Percentiles rank a stretch among this genome's conserved stretches.
phyloP scores from a whole-genome alignment of 2,797 vertebrate genomes.

The Serranus cabrilla region DNA sequence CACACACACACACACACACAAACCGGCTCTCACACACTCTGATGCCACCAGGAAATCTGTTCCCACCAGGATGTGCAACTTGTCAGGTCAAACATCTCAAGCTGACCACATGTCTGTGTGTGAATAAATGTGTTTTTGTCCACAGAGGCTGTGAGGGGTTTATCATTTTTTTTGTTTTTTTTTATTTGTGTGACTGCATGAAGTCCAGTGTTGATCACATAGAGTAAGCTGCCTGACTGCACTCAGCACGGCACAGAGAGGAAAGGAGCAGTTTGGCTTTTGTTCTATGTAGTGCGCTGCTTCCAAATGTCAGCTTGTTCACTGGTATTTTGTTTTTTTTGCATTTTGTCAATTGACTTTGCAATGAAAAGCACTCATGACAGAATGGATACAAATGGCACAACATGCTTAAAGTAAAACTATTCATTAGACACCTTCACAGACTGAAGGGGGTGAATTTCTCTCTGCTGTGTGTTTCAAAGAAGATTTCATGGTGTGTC shows the following conservation, averaged over 20 bases:
- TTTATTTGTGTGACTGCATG: slow-evolving; percentile 35
- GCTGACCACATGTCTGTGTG: slow-evolving; percentile 37
- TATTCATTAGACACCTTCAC: slow-evolving; percentile 23
- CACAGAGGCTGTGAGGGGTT: slow-evolving; percentile 20
- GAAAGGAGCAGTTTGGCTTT: slow-evolving; percentile 41
- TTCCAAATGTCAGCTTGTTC: slow-evolving; percentile 71
- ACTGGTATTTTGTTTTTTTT: slow-evolving; percentile 62
- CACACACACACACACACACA: slow-evolving; percentile 44
- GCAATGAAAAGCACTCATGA: slow-evolving; percentile 24
- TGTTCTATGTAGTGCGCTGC: slow-evolving; percentile 29
- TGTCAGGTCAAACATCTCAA: slow-evolving; percentile 64
- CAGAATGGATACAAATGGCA: slow-evolving; percentile 44
- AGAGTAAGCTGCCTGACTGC: slow-evolving; percentile 33
- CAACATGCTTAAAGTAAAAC: slow-evolving; percentile 2
- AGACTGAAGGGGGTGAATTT: slow-evolving; percentile 15
- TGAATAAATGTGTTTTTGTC: slow-evolving; percentile 24
- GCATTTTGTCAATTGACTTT: slow-evolving; percentile 37
- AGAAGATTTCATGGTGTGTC: slow-evolving; percentile 46
- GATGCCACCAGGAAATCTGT: slow-evolving; percentile 56
- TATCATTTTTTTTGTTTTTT: slow-evolving; percentile 3
- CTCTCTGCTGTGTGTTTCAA: slow-evolving; percentile 9
- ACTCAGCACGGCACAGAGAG: slow-evolving; percentile 19
- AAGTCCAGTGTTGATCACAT: slow-evolving; percentile 49
- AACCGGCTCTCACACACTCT: neutral
- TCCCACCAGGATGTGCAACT: slow-evolving; percentile 52